Conservation (phyloP, 2,888 invertebrate species). For the Ophraella communa region DNA sequence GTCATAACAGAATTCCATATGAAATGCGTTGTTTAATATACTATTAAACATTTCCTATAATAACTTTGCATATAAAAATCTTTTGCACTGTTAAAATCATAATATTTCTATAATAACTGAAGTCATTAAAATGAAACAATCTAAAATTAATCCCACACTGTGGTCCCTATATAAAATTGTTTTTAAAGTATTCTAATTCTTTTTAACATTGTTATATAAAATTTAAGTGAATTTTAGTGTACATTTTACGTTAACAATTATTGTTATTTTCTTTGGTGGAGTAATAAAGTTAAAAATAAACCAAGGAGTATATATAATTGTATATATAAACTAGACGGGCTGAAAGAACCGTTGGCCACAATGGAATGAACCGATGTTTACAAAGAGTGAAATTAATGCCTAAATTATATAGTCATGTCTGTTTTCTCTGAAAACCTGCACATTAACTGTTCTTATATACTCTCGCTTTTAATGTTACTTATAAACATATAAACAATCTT, state of each 20-base stretch:
- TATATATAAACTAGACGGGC: conserved; percentile 1
- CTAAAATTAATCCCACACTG: too few relatives aligned
- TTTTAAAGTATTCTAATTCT: too few relatives aligned
- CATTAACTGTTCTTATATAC: conserved; percentile 43
- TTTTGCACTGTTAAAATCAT: too few relatives aligned
- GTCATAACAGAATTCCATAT: too few relatives aligned
- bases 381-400: conserved; percentile 33
- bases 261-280: background rate
- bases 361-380: conserved; percentile 38
- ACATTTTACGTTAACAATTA: background rate
- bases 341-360: conserved; percentile 32
- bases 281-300: conserved; percentile 5
- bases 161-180: too few relatives aligned
- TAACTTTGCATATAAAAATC: too few relatives aligned
- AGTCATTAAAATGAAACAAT: too few relatives aligned
- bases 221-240: background rate
- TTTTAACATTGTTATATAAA: too few relatives aligned
- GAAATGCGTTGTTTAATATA: too few relatives aligned
- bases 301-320: background rate
- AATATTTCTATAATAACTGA: too few relatives aligned
- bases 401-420: conserved; percentile 41
- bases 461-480: conserved; percentile 50
- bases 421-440: conserved; percentile 51
- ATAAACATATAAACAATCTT: conserved; percentile 50
- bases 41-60: too few relatives aligned